Evolutionary conservation across 2,113 vertebrate species (phyloP), one percentile per base, ranked within the genome.

Genomic region (Monarcha castaneiventris): DNA sequence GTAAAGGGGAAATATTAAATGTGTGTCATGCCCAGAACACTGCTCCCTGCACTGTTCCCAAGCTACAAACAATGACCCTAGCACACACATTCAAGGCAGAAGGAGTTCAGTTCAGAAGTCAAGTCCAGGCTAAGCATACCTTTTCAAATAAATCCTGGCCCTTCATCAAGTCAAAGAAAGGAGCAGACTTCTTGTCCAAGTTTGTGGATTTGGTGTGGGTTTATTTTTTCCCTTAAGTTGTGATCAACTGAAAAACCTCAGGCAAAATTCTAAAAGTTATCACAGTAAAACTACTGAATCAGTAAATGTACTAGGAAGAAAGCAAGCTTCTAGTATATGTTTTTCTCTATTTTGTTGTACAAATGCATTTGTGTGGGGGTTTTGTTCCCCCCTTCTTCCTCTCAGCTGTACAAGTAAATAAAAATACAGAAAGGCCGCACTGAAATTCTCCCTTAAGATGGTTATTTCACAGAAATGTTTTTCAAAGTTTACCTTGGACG

Each of bases 131-230:
- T 71, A 89, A 94, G 35, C 30, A 41, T 9, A 95, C 54, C 75
- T 97, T 94, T 79, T 74, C 90, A 95, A 92, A 95, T 64, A 94
- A 29, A 88, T 20, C 19, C 41, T 95, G 74, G 74, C 84, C 69
- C 64, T 83, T 83, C 5, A 2, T 21, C 33, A 30, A 61, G 52
- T 8, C 71, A 82, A 64, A 52, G 25, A 33, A 64, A 46, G 37
- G 19, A 9, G 37, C 18, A 83, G 9, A 75, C 16, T 59, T 35
- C 39, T 19, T 30, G 7, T 29, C 30, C 23, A 68, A 14, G 21
- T 55, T 2, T 13, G 51, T 79, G 29, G 56, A 55, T 82, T 49
- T 75, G 23, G 6, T 27, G 27, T 10, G 27, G 20, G 11, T n/a
- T 44, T 46, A 14, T 48, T 80, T 85, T 9, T 7, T 3, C 3